phyloP scores from a whole-genome alignment of 1,140 invertebrate genomes.

The Drosophila varians region DNA sequence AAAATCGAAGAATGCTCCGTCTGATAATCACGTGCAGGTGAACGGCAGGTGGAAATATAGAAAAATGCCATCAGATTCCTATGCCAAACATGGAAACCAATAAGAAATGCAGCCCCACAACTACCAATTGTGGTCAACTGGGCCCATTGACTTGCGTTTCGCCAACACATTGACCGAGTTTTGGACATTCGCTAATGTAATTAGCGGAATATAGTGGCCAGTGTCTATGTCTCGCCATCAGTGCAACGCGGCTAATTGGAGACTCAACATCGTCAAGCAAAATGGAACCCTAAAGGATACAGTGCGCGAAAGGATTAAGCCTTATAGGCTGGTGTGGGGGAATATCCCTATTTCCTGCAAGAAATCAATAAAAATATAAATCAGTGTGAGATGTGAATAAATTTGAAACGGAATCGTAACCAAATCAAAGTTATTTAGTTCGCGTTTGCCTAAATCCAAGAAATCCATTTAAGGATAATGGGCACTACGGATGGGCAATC shows the following conservation, averaged over 20 bases:
- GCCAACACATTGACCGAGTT: slow-evolving; percentile 79
- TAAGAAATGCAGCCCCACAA: slow-evolving; percentile 42
- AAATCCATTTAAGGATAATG: slow-evolving; percentile 18
- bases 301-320: slow-evolving; percentile 58
- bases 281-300: slow-evolving; percentile 47
- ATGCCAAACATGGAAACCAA: not conserved
- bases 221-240: slow-evolving; percentile 42
- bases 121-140: slow-evolving; percentile 57
- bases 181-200: slow-evolving; percentile 74
- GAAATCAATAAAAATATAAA: not conserved
- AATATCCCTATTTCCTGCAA: slow-evolving; percentile 12
- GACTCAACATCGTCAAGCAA: slow-evolving; percentile 55
- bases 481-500: slow-evolving; percentile 36
- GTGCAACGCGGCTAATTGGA: slow-evolving; percentile 73
- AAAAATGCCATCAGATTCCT: slow-evolving; percentile 14
- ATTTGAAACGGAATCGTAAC: slow-evolving; percentile 6
- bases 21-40: slow-evolving; percentile 50
- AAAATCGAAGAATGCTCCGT: slow-evolving; percentile 66
- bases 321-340: slow-evolving; percentile 24
- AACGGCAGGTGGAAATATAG: not conserved
- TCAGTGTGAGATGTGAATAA: slow-evolving; percentile 28
- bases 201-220: slow-evolving; percentile 78
- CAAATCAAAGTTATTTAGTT: not conserved
- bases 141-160: slow-evolving; percentile 68
- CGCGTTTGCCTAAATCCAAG: not conserved